Conservation (phyloP, 2,797 vertebrate genomes). For the Sciurus vulgaris region DNA sequence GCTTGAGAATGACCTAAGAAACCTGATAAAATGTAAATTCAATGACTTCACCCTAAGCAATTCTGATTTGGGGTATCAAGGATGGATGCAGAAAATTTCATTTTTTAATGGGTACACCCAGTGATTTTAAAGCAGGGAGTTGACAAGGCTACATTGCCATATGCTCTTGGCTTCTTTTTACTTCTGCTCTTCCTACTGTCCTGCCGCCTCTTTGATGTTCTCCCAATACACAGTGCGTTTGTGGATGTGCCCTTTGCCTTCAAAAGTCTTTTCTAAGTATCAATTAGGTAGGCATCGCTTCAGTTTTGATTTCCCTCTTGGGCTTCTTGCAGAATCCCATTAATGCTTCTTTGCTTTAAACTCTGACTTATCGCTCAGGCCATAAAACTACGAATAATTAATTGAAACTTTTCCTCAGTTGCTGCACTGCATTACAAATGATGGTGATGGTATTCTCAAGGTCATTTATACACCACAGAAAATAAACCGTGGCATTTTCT, state of each 20-base stretch:
- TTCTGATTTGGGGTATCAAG: neutral
- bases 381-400: conserved; percentile 25
- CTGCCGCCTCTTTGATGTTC: neutral
- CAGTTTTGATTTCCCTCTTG: conserved; percentile 1
- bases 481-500: neutral
- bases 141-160: neutral
- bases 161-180: neutral
- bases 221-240: neutral
- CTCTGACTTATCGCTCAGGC: neutral
- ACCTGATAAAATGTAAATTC: neutral
- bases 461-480: neutral
- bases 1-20: neutral
- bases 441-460: neutral
- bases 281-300: neutral
- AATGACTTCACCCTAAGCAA: neutral
- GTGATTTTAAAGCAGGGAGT: neutral
- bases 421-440: neutral
- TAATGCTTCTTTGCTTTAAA: neutral
- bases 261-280: neutral
- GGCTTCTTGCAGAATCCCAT: neutral
- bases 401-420: neutral
- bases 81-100: neutral
- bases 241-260: neutral
- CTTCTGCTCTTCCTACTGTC: neutral
- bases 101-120: neutral